phyloP scores from a whole-genome alignment of 2,113 vertebrate species.

The Oncorhynchus kisutch region DNA sequence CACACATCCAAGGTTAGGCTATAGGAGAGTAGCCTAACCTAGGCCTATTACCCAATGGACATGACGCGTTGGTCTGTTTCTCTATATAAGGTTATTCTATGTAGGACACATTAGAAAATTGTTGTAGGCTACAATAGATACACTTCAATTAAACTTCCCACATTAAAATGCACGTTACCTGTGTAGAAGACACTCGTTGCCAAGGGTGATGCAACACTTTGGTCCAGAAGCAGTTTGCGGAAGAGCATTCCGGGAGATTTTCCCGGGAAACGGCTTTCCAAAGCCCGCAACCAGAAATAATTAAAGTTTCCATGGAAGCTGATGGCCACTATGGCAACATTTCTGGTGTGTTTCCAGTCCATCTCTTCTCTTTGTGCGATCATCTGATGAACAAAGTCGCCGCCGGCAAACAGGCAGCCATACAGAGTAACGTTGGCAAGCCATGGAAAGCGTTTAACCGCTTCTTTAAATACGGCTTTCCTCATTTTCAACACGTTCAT shows the following conservation, averaged over 20 bases:
- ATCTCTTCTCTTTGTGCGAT: constrained; percentile 66
- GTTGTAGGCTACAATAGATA: too few relatives aligned
- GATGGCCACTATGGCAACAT: constrained; percentile 80
- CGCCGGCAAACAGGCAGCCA: constrained; percentile 79
- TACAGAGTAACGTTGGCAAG: constrained; percentile 83
- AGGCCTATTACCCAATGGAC: not conserved
- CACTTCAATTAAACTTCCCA: too few relatives aligned
- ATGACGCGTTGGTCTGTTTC: not conserved
- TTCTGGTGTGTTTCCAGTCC: constrained; percentile 83
- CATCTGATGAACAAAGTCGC: constrained; percentile 82
- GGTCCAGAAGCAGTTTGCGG: constrained; percentile 84
- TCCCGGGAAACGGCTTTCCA: constrained; percentile 84
- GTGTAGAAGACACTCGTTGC: constrained; percentile 83
- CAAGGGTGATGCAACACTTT: constrained; percentile 79
- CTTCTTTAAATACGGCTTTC: constrained; percentile 61
- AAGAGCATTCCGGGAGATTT: constrained; percentile 74
- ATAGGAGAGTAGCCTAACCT: not conserved
- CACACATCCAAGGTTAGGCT: not conserved
- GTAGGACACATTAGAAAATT: too few relatives aligned
- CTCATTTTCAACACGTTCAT: constrained; percentile 44
- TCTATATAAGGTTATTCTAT: not conserved
- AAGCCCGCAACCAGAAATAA: constrained; percentile 81
- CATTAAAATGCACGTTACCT: constrained; percentile 53
- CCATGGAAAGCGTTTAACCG: constrained; percentile 78
- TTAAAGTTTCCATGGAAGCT: constrained; percentile 88